Conservation (phyloP, 2,888 invertebrate species). For the Ariolimax columbianus region DNA sequence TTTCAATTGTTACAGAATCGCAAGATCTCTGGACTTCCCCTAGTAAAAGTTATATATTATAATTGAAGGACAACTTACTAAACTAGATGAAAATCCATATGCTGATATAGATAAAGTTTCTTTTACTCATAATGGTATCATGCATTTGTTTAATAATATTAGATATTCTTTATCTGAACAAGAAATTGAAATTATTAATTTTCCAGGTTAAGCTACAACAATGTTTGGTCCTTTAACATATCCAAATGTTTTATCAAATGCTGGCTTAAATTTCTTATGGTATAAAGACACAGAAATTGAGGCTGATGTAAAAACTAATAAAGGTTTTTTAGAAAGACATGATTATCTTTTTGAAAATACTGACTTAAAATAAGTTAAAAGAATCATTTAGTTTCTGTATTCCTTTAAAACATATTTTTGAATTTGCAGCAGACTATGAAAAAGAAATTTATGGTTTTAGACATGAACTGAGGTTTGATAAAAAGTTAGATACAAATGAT, state of each 20-base stretch:
- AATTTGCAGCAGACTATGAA: constrained; percentile 11
- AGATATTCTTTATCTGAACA: constrained; percentile 18
- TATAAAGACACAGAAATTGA: constrained; percentile 4
- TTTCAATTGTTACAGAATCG: constrained; percentile 2
- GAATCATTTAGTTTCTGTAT: constrained; percentile 31
- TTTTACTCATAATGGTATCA: constrained; percentile 22
- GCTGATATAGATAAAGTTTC: constrained; percentile 11
- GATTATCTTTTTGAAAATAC: not conserved
- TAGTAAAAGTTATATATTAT: constrained; percentile 22
- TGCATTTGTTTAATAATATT: constrained; percentile 21
- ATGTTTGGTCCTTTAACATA: constrained; percentile 21
- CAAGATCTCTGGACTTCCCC: constrained; percentile 16
- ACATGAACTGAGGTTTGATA: constrained; percentile 7
- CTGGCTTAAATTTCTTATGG: constrained; percentile 9
- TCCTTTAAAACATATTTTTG: constrained; percentile 41
- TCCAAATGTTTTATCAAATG: constrained; percentile 1
- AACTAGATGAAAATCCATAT: not conserved
- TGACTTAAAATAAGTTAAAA: too few relatives aligned
- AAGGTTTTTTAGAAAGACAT: not conserved
- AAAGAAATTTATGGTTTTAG: constrained; percentile 30
- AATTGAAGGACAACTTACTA: constrained; percentile 19
- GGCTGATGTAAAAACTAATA: not conserved
- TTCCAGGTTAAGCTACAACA: constrained; percentile 5
- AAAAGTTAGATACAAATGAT: constrained; percentile 24
- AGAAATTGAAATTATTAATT: constrained; percentile 23